Evolutionary conservation across 1,140 invertebrate species (phyloP).

Genomic region (Scylla paramamosain): DNA sequence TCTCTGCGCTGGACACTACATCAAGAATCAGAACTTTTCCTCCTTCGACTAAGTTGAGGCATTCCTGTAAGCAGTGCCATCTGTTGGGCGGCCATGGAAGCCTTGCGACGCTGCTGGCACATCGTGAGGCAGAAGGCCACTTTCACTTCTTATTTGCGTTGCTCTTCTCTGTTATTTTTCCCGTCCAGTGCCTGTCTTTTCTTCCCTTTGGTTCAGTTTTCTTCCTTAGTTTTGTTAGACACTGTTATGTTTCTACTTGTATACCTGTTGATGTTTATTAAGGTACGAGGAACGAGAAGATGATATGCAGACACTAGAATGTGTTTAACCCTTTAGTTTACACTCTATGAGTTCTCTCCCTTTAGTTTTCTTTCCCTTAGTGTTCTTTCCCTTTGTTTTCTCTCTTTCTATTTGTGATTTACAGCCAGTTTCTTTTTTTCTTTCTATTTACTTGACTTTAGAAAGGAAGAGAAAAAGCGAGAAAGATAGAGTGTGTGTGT

Average conservation of each 20-base stretch:
- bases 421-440: neutral
- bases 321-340: too few species aligned
- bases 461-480: too few species aligned
- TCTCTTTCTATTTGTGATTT: neutral
- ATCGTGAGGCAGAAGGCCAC: neutral
- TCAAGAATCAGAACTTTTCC: neutral
- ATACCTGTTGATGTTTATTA: too few species aligned
- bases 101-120: neutral
- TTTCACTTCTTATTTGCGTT: slow-evolving; percentile 36
- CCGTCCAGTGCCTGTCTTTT: neutral
- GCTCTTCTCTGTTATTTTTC: neutral
- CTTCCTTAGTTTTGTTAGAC: too few species aligned
- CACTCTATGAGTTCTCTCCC: neutral
- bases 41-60: too few species aligned
- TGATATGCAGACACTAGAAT: too few species aligned
- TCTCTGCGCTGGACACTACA: too few species aligned
- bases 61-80: too few species aligned
- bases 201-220: neutral
- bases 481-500: neutral
- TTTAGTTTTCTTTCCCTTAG: neutral
- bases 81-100: too few species aligned
- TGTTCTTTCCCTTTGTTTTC: neutral
- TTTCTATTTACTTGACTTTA: neutral
- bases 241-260: neutral
- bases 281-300: too few species aligned